Evolutionary conservation across 2,888 invertebrate genomes (phyloP).

Genomic region (Beris morrisii): DNA sequence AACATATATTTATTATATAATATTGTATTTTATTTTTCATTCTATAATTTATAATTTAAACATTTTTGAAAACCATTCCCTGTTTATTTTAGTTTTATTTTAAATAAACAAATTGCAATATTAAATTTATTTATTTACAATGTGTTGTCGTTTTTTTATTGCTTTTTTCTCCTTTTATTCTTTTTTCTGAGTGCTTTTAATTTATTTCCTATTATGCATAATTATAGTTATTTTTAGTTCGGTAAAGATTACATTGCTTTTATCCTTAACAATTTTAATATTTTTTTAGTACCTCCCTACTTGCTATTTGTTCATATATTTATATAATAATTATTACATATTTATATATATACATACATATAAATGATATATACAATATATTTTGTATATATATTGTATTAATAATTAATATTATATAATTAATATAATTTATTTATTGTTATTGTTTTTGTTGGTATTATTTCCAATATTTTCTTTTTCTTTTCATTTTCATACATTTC

Average conservation of each 20-base stretch:
- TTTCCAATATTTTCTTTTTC: constrained; percentile 20
- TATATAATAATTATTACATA: too few species aligned
- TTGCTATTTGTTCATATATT: constrained; percentile 23
- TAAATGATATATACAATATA: too few species aligned
- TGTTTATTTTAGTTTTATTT: too few species aligned
- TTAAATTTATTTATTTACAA: too few species aligned
- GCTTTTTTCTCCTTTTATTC: not conserved
- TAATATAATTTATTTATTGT: not conserved
- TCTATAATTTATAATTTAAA: too few species aligned
- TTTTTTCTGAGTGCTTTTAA: not conserved
- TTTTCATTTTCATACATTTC: constrained; percentile 31
- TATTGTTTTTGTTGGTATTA: constrained; percentile 12
- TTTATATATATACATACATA: too few species aligned
- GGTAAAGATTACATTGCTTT: constrained; percentile 39
- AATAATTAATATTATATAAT: too few species aligned
- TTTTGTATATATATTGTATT: not conserved
- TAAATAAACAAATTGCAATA: too few species aligned
- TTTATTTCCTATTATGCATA: constrained; percentile 34
- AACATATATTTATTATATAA: too few species aligned
- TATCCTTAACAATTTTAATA: constrained; percentile 19
- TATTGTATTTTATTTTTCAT: too few species aligned
- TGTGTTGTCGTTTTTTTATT: too few species aligned
- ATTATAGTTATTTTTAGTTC: constrained; percentile 35
- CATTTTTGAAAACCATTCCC: too few species aligned
- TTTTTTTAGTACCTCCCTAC: constrained; percentile 9